Conservation (phyloP, 2,113 vertebrate species). For the Lophotis ruficrista region DNA sequence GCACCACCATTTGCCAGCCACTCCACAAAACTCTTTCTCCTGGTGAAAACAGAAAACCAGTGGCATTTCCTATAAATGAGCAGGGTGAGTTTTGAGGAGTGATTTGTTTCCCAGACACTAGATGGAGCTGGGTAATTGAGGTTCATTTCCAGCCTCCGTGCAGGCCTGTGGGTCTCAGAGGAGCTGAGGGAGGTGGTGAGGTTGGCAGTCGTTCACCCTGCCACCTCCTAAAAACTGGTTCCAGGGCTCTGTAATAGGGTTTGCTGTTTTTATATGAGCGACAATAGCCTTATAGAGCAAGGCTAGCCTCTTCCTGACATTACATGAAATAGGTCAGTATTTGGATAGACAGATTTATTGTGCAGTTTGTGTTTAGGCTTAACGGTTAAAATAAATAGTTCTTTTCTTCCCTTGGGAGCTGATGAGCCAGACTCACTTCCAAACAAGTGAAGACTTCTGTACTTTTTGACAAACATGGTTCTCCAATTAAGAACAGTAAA, state of each 20-base stretch:
- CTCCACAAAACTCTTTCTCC: background rate
- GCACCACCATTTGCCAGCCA: accelerated
- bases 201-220: background rate
- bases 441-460: constrained; percentile 78
- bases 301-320: constrained; percentile 69
- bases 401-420: constrained; percentile 74
- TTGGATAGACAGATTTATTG: constrained; percentile 77
- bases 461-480: constrained; percentile 76
- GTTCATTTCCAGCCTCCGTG: constrained; percentile 24
- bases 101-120: constrained; percentile 73
- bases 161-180: background rate
- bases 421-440: constrained; percentile 73
- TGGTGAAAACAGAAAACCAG: accelerated
- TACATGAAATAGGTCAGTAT: constrained; percentile 76
- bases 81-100: background rate
- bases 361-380: constrained; percentile 75
- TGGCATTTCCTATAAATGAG: background rate
- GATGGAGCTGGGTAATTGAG: constrained; percentile 74
- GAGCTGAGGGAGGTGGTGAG: background rate
- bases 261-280: constrained; percentile 49
- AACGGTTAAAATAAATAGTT: constrained; percentile 78
- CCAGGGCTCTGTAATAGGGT: constrained; percentile 40
- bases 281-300: constrained; percentile 71
- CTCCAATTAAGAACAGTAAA: constrained; percentile 80
- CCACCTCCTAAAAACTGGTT: constrained; percentile 50